Percentiles rank a stretch among this genome's conserved stretches.
Conservation (phyloP, 2,113 vertebrate species). For the Sinocyclocheilus anophthalmus region DNA sequence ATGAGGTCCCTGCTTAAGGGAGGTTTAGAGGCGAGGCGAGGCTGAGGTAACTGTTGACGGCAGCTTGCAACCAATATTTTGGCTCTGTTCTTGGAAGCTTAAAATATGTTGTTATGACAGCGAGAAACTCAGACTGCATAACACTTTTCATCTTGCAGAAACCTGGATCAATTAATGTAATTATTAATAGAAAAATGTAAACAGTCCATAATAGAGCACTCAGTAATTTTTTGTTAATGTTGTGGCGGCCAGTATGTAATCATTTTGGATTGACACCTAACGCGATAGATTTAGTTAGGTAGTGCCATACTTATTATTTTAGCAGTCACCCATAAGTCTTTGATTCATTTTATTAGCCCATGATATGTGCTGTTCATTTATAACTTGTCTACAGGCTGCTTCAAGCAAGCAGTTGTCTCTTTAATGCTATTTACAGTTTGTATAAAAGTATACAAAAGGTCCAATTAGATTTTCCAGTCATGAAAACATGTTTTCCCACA, state of each 20-base stretch:
- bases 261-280: neutral
- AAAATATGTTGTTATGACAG: constrained; percentile 39
- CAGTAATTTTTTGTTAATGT: neutral
- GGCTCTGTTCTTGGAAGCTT: constrained; percentile 17
- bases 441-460: neutral
- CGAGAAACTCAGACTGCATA: constrained; percentile 1
- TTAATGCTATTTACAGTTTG: neutral
- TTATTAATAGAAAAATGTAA: constrained; percentile 11
- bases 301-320: neutral
- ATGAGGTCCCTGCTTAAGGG: neutral
- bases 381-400: neutral
- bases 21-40: neutral
- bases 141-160: constrained; percentile 19
- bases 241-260: neutral
- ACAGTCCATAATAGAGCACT: neutral
- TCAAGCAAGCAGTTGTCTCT: neutral
- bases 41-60: constrained; percentile 35
- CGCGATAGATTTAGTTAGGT: neutral
- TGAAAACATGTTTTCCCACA: neutral
- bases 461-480: neutral
- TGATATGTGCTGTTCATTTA: neutral
- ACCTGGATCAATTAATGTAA: neutral
- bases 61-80: neutral
- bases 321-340: neutral
- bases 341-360: neutral